phyloP scores from a whole-genome alignment of 2,888 invertebrate species.

The Lepidocyrtoides sp. region DNA sequence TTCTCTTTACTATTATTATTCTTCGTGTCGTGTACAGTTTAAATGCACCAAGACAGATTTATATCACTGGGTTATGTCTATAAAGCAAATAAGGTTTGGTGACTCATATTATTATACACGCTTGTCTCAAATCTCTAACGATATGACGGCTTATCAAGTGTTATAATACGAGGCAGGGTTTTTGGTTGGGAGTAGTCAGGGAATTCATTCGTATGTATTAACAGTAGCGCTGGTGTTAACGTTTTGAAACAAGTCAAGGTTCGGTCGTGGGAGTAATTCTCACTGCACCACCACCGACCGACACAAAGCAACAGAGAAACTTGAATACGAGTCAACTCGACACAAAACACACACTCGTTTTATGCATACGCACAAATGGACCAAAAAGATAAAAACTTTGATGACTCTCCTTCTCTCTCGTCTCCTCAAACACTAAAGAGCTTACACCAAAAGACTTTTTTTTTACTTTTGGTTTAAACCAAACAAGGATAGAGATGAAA shows the following conservation, averaged over 20 bases:
- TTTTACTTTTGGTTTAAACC: neutral
- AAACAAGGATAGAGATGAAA: conserved; percentile 11
- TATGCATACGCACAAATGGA: conserved; percentile 64
- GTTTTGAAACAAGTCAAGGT: conserved; percentile 59
- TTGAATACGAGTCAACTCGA: neutral
- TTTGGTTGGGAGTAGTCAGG: conserved; percentile 20
- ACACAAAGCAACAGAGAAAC: neutral
- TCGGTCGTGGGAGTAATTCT: conserved; percentile 75
- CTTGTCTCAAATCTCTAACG: conserved; percentile 28
- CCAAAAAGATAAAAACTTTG: conserved; percentile 74
- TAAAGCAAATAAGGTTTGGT: neutral
- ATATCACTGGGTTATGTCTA: neutral
- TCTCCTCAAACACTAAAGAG: conserved; percentile 6
- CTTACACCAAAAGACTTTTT: neutral
- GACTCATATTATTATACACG: too few species aligned
- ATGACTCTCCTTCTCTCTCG: conserved; percentile 48
- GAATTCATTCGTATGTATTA: neutral
- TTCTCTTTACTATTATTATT: neutral
- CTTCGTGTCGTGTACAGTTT: neutral
- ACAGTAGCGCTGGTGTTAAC: neutral
- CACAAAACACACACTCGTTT: neutral
- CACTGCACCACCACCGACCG: conserved; percentile 54
- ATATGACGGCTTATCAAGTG: conserved; percentile 15
- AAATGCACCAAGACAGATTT: neutral
- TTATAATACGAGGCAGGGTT: neutral